These are phyloP conservation scores for Synanthedon tipuliformis DNA, from an alignment of 2,888 invertebrate species.

Conservation along the genomic window DNA sequence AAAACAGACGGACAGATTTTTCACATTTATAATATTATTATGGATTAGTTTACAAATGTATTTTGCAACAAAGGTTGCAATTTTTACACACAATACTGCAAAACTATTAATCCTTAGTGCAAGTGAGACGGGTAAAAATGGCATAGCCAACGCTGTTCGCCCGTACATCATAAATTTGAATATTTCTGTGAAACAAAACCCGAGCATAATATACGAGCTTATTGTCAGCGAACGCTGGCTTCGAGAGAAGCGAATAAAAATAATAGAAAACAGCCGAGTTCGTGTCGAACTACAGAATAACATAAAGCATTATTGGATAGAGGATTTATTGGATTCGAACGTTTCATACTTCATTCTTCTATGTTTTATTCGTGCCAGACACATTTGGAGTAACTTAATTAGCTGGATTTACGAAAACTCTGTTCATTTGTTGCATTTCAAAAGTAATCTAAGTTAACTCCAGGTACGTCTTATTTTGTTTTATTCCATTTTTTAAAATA, in stretches of 20 bases:
- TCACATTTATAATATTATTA: too few relatives aligned
- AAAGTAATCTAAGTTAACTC: too few relatives aligned
- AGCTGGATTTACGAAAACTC: conserved; percentile 24
- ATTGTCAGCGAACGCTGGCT: conserved; percentile 42
- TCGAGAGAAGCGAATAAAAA: conserved; percentile 16
- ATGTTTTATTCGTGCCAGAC: too few relatives aligned
- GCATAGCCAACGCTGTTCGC: conserved; percentile 16
- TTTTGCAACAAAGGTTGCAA: background rate
- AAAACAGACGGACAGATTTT: too few relatives aligned
- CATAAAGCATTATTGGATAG: background rate
- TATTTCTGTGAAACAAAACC: conserved; percentile 49
- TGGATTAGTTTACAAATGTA: too few relatives aligned
- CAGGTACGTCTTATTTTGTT: too few relatives aligned
- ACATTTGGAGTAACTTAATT: too few relatives aligned
- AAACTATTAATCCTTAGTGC: conserved; percentile 4
- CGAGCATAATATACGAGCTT: conserved; percentile 54
- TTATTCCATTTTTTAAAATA: too few relatives aligned
- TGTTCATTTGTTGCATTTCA: too few relatives aligned
- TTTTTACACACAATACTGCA: background rate
- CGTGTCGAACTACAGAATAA: conserved; percentile 10
- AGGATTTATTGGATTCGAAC: background rate
- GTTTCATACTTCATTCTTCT: background rate
- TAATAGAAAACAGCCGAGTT: conserved; percentile 43
- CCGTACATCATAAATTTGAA: conserved; percentile 63
- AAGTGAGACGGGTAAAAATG: background rate